phyloP scores from a whole-genome alignment of 2,113 vertebrate genomes.

The Paradisaea rubra region DNA sequence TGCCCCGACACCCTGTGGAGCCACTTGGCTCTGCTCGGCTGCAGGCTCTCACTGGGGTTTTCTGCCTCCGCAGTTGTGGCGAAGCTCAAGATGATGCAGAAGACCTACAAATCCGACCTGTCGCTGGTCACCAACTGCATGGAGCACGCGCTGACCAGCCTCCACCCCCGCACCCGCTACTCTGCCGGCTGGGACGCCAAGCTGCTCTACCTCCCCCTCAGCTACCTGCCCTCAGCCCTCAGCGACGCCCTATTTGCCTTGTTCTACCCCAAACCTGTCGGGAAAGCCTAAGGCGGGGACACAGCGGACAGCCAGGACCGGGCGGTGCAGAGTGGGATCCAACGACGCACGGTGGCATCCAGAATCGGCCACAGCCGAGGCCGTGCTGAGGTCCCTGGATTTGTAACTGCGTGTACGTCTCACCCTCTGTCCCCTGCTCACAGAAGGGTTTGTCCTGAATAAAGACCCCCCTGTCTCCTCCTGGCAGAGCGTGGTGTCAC shows the following conservation, averaged over 20 bases:
- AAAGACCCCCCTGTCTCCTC: background rate
- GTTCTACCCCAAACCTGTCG: background rate
- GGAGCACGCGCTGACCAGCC: constrained; percentile 75
- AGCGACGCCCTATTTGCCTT: constrained; percentile 41
- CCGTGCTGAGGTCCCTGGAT: background rate
- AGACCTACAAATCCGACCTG: constrained; percentile 19
- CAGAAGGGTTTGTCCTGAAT: background rate
- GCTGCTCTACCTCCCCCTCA: constrained; percentile 67
- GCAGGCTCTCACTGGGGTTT: fast-evolving
- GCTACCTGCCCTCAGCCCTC: constrained; percentile 77
- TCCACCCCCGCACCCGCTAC: constrained; percentile 71
- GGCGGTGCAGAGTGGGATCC: background rate
- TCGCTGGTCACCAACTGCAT: constrained; percentile 73
- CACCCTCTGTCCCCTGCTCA: background rate
- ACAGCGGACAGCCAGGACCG: background rate
- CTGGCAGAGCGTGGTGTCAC: background rate
- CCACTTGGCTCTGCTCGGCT: fast-evolving
- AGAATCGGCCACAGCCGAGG: no score
- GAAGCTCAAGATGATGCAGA: fast-evolving
- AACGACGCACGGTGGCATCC: fast-evolving
- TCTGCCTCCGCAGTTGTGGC: background rate
- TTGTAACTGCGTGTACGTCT: fast-evolving
- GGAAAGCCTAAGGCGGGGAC: background rate
- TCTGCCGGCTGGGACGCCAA: constrained; percentile 72
- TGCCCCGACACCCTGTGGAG: fast-evolving